A percentile compares a stretch with the other conserved stretches of the same genome.
These are phyloP conservation scores for Paramisgurnus dabryanus DNA, from an alignment of 2,113 vertebrate species.

Conservation along the genomic window DNA sequence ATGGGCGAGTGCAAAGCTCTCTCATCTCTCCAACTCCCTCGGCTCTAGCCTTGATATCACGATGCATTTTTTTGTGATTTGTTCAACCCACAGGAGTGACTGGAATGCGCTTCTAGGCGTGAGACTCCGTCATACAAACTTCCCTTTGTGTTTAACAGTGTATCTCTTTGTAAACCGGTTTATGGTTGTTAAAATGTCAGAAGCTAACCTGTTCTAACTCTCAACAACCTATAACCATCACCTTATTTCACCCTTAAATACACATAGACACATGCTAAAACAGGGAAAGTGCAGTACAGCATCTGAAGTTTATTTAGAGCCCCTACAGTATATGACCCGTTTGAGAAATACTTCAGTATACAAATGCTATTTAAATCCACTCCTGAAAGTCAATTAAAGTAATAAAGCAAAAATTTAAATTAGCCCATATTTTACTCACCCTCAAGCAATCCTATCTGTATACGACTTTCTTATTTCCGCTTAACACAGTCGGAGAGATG, in stretches of 20 bases:
- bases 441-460: no score
- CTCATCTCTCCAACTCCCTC: not conserved
- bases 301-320: no score
- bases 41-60: not conserved
- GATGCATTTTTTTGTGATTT: not conserved
- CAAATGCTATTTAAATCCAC: no score
- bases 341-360: no score
- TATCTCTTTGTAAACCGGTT: not conserved
- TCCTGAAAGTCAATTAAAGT: no score
- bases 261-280: no score
- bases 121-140: not conserved
- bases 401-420: no score
- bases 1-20: not conserved
- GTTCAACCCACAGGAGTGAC: not conserved
- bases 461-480: no score
- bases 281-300: no score
- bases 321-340: no score
- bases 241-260: not conserved
- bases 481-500: no score
- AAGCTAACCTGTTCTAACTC: not conserved
- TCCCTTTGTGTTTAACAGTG: not conserved
- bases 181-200: not conserved
- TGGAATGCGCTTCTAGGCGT: constrained; percentile 5
- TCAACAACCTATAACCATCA: not conserved
- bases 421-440: no score